Base-by-base conservation (phyloP, 1,140 invertebrate genomes). In the Brachionus rubens region DNA sequence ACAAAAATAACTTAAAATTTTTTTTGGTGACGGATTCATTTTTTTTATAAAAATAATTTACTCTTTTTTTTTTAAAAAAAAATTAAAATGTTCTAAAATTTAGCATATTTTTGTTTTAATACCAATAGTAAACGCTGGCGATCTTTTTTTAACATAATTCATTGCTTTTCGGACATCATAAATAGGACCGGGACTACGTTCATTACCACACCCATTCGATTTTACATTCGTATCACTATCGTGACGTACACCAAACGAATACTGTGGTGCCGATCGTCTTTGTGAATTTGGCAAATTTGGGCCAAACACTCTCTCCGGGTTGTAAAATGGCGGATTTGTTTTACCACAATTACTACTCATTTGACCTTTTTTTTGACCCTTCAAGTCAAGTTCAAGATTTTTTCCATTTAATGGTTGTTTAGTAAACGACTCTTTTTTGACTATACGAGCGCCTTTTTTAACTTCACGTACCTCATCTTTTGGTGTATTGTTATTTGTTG, bases 121-220 rank as follows among this genome's bases (percentile, higher is more conserved):
- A 26, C 59, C 59, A 3, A 65, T 65, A 10, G 59, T 43, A 14
- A 40, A 65, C 43, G 59, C 59, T n/a, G 59, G 59, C 19, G 59
- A 16, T 65, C 59, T 65, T 65, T 65, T 65, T 65, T 65, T 65
- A 1, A 65, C 30, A 24, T 43, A 65, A 43, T 65, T 65, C 2
- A 43, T n/a, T 43, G 36, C 59, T 65, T 65, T 43, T 1, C 19
- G 41, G 28, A 65, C 36, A 65, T 65, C 41, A 43, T 65, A 65
- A 21, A 65, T 65, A 9, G 59, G 59, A 9, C 59, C 59, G 12
- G 59, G 59, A 21, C 59, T 65, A 9, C 40, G 36, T 3, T 19
- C 59, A 46, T 5, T 14, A 7, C 2, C 5, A 14, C 43, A 46
- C 43, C n/a, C n/a, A 43, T 3, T 24, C 7, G 19, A 19, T 21